Conservation (phyloP, 1,140 invertebrate genomes). For the Solen grandis region DNA sequence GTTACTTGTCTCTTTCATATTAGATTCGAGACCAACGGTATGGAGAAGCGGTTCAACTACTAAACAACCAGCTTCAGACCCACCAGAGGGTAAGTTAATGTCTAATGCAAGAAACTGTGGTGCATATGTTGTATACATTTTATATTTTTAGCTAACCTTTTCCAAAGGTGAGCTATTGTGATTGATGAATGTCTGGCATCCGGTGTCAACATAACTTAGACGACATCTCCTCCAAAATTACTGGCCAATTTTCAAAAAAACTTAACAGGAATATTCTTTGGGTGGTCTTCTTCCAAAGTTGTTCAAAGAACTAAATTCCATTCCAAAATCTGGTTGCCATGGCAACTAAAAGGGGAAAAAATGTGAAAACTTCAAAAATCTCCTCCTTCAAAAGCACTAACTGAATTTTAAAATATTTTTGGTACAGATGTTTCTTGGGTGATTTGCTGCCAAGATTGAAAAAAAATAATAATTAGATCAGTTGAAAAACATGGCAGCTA, state of each 20-base stretch:
- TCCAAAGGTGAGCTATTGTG: not conserved
- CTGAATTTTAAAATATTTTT: too few relatives aligned
- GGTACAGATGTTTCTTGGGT: too few relatives aligned
- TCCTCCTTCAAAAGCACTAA: too few relatives aligned
- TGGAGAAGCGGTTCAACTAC: slow-evolving; percentile 92
- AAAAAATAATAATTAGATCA: too few relatives aligned
- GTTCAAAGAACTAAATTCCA: too few relatives aligned
- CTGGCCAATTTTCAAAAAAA: not conserved
- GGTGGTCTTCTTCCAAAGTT: too few relatives aligned
- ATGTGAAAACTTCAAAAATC: too few relatives aligned
- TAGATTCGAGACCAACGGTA: slow-evolving; percentile 96
- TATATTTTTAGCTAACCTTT: not conserved
- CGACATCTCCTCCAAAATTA: not conserved
- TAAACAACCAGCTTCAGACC: slow-evolving; percentile 86
- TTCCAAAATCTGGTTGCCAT: too few relatives aligned
- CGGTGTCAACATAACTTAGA: not conserved
- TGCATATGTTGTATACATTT: not conserved
- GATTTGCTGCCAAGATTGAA: too few relatives aligned
- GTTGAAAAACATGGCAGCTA: too few relatives aligned
- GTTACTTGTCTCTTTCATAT: not conserved
- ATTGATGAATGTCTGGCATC: not conserved
- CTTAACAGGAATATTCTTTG: not conserved
- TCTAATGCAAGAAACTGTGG: not conserved
- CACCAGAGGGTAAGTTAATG: slow-evolving; percentile 84
- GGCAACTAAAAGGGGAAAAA: too few relatives aligned